A percentile compares a stretch with the other conserved stretches of the same genome.
phyloP scores from a whole-genome alignment of 2,888 invertebrate genomes.

The Synergus gifuensis region DNA sequence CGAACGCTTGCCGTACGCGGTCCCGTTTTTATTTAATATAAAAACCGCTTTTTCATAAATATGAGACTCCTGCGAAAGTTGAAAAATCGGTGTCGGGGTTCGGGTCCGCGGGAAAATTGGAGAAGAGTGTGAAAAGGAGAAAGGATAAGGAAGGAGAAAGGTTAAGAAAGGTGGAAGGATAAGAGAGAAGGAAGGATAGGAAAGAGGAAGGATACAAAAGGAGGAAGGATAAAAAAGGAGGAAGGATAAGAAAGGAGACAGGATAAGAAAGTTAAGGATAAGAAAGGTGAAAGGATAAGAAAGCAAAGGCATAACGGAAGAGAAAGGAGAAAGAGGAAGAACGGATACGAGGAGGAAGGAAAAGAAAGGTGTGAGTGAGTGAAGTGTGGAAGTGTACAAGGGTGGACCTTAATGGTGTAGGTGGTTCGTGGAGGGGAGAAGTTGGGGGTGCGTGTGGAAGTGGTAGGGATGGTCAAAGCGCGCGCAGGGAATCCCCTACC shows the following conservation, averaged over 20 bases:
- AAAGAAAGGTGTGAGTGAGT: conserved; percentile 39
- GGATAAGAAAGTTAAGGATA: not conserved
- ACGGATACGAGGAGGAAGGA: conserved; percentile 8
- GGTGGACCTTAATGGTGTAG: conserved; percentile 55
- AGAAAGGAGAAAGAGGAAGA: not conserved
- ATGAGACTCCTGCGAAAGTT: not conserved
- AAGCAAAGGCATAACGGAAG: not conserved
- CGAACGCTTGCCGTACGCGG: conserved; percentile 47
- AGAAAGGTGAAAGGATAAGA: not conserved
- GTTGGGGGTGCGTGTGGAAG: conserved; percentile 48
- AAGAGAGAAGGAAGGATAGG: not conserved
- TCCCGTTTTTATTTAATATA: conserved; percentile 1
- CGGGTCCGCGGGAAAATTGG: conserved; percentile 16
- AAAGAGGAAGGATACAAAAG: too few relatives aligned
- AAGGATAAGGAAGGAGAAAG: not conserved
- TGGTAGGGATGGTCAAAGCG: conserved; percentile 53
- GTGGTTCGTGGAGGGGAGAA: conserved; percentile 36
- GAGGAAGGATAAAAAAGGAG: too few relatives aligned
- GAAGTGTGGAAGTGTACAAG: conserved; percentile 47
- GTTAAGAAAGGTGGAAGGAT: not conserved
- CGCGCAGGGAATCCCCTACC: conserved; percentile 53
- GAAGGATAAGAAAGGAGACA: too few relatives aligned
- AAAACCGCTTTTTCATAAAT: not conserved
- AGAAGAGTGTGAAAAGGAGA: not conserved
- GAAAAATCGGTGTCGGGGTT: conserved; percentile 7